A percentile compares a stretch with the other conserved stretches of the same genome.
phyloP scores from a whole-genome alignment of 2,113 vertebrate species.

The Chaenogobius annularis region DNA sequence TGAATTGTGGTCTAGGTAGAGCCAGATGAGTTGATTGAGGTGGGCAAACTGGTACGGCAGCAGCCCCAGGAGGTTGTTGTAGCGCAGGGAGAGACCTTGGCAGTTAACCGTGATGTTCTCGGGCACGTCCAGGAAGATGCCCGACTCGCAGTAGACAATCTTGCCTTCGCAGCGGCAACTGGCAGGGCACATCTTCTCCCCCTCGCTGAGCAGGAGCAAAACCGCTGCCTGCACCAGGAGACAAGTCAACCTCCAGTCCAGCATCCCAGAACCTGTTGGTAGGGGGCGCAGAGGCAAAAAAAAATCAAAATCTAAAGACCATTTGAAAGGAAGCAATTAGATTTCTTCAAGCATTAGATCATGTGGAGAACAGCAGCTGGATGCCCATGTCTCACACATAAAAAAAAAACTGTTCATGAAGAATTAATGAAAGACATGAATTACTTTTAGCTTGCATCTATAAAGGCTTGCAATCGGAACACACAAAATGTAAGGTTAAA shows the following conservation, averaged over 20 bases:
- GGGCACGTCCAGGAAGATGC: slow-evolving; percentile 88
- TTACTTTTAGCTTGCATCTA: slow-evolving; percentile 37
- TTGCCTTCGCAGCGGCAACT: slow-evolving; percentile 95
- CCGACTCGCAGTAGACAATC: slow-evolving; percentile 95
- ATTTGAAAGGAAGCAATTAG: slow-evolving; percentile 26
- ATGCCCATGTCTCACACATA: slow-evolving; percentile 39
- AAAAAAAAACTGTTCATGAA: slow-evolving; percentile 47
- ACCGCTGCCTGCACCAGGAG: slow-evolving; percentile 83
- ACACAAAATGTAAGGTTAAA: background rate
- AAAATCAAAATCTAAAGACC: slow-evolving; percentile 49
- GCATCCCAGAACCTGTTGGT: slow-evolving; percentile 71
- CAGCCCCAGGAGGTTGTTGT: slow-evolving; percentile 91
- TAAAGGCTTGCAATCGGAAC: slow-evolving; percentile 1
- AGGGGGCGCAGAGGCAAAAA: slow-evolving; percentile 46
- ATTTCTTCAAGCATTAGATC: slow-evolving; percentile 25
- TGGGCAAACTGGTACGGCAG: slow-evolving; percentile 91
- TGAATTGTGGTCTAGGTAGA: slow-evolving; percentile 96
- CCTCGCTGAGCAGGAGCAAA: slow-evolving; percentile 78
- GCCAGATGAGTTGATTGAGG: slow-evolving; percentile 95
- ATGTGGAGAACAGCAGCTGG: slow-evolving; percentile 33
- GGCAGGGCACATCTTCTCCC: slow-evolving; percentile 89
- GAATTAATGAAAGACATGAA: slow-evolving; percentile 38
- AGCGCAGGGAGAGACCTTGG: slow-evolving; percentile 92
- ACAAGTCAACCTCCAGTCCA: slow-evolving; percentile 76
- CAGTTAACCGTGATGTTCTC: slow-evolving; percentile 91